phyloP scores from a whole-genome alignment of 2,797 vertebrate genomes.

The Corythornis leucogaster region DNA sequence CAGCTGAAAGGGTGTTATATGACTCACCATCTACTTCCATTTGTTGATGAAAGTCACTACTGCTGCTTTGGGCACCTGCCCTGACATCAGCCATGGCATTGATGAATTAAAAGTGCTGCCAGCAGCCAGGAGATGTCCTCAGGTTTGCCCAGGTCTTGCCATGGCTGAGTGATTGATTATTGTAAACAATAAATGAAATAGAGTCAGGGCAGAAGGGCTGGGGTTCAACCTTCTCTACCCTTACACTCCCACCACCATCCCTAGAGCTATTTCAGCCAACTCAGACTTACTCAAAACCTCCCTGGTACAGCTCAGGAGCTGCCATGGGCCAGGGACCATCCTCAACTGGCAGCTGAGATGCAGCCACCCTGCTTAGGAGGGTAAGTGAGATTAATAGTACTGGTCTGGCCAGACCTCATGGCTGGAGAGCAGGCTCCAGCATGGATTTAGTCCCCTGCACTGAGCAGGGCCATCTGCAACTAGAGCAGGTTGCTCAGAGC shows the following conservation, averaged over 20 bases:
- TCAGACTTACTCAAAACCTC: neutral
- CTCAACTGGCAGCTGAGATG: rapidly evolving
- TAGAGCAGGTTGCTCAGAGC: neutral
- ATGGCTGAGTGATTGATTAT: neutral
- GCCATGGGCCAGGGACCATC: neutral
- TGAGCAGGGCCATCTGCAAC: neutral
- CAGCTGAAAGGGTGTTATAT: neutral
- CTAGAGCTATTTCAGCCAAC: rapidly evolving
- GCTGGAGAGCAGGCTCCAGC: neutral
- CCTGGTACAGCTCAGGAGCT: neutral
- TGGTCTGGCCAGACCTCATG: neutral
- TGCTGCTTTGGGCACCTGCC: neutral
- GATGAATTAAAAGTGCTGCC: neutral
- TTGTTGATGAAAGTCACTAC: neutral
- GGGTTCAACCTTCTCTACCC: neutral
- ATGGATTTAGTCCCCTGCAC: neutral
- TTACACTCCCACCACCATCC: rapidly evolving
- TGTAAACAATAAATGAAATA: neutral
- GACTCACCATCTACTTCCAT: neutral
- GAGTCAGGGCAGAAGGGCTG: neutral
- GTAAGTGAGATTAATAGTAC: neutral
- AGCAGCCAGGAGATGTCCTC: neutral
- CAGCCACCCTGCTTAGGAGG: neutral
- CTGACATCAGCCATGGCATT: neutral
- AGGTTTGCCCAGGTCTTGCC: neutral